These are phyloP conservation scores for Nibea coibor DNA, from an alignment of 2,113 vertebrate species.

Conservation along the genomic window DNA sequence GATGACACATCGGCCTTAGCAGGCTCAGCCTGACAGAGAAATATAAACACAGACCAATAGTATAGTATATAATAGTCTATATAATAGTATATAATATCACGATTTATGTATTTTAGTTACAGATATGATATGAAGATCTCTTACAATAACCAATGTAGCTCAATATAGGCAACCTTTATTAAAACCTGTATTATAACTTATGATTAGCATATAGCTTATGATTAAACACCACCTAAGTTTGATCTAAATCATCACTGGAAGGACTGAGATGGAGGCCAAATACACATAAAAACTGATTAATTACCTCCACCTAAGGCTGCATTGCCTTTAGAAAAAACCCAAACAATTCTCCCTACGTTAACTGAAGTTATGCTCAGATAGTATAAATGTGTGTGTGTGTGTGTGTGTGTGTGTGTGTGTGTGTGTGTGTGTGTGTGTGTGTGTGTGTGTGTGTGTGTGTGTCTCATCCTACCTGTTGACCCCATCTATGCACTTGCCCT, in stretches of 20 bases:
- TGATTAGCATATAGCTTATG: background rate
- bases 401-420: background rate
- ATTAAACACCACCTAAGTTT: background rate
- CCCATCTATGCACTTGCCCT: slow-evolving; percentile 86
- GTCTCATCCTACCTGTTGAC: slow-evolving; percentile 86
- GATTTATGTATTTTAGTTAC: background rate
- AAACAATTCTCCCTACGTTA: background rate
- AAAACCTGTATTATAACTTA: background rate
- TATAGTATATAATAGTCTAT: background rate
- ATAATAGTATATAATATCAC: background rate
- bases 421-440: too few relatives aligned
- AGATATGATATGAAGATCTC: background rate
- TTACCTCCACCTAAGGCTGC: too few relatives aligned
- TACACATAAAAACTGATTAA: too few relatives aligned
- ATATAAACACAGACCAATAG: background rate
- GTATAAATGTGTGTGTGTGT: background rate
- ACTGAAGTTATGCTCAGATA: background rate
- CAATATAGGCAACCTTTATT: too few relatives aligned
- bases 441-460: background rate
- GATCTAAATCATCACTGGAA: too few relatives aligned
- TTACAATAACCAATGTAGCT: too few relatives aligned
- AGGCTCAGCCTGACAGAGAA: background rate
- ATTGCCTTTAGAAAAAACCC: too few relatives aligned
- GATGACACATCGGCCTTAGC: slow-evolving; percentile 13
- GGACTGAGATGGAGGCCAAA: too few relatives aligned